Evolutionary conservation across 2,113 vertebrate species (phyloP), one percentile per base, ranked within the genome.

Genomic region (Gymnogyps californianus): DNA sequence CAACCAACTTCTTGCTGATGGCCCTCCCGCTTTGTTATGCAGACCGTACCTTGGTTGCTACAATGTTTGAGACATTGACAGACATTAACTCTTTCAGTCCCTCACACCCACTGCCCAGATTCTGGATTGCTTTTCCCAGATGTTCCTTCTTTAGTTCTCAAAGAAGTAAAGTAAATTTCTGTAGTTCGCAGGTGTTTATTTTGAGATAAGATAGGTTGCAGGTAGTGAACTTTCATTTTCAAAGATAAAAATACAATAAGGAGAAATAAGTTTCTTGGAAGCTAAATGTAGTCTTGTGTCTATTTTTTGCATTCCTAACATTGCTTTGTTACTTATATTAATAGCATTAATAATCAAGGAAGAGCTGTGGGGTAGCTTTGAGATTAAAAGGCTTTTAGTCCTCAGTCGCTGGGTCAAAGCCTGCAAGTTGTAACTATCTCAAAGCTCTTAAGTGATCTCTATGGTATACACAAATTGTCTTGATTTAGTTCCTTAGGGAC

Each of bases 141-240:
- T 88, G 91, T 89, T 92, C 77, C 72, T 85, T 87, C 86, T 90
- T 90, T 74, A 64, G 55, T 13, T 96, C 83, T 94, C 81, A 90
- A 71, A 89, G 69, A 61, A 66, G 26, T 59, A 28, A 93, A 54
- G 44, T 44, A 89, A 38, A 83, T 88, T 80, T 89, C 69, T 89
- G 31, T n/a, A 70, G 32, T 87, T 79, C 93, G 28, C 69, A 90
- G 57, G 47, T 96, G 76, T 89, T 92, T 88, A 69, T 74, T 92
- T 78, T 92, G 52, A 61, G 55, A 54, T 26, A 52, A 57, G 34
- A 46, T 64, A 69, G 58, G n/a, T 31, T 79, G 25, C 57, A 89
- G 40, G 26, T 69, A 65, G 4, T 47, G 54, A 87, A 74, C 29
- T 77, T 89, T 46, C 7, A 62, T 86, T 91, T 88, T 67, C 52